Percentiles rank a stretch among this genome's conserved stretches.
Conservation (phyloP, 2,113 vertebrate species). For the Rhea pennata region DNA sequence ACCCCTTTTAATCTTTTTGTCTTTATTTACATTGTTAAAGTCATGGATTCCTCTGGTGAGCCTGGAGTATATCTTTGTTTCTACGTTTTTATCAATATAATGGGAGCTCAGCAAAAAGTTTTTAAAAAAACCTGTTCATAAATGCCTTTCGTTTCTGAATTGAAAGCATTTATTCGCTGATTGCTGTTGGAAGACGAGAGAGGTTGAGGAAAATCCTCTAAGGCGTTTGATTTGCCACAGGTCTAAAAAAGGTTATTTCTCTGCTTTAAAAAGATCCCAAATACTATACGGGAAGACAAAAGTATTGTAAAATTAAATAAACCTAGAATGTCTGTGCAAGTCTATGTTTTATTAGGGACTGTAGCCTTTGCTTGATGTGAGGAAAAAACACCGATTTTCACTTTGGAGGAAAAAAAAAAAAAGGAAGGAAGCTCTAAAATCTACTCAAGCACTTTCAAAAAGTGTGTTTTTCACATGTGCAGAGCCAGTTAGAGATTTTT, state of each 20-base stretch:
- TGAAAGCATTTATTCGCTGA: neutral
- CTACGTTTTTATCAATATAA: slow-evolving; percentile 16
- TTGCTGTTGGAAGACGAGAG: neutral
- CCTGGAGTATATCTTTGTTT: neutral
- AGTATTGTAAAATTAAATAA: neutral
- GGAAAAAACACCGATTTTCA: neutral
- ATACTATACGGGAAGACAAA: neutral
- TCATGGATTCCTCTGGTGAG: neutral
- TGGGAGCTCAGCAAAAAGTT: neutral
- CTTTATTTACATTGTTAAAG: neutral
- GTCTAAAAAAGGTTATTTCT: neutral
- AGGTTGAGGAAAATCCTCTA: neutral
- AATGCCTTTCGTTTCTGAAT: neutral
- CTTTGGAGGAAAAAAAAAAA: neutral
- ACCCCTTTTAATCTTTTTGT: neutral
- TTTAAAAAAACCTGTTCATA: neutral
- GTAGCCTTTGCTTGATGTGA: neutral
- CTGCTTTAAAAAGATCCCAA: neutral
- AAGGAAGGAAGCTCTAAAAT: slow-evolving; percentile 10
- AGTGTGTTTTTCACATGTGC: neutral
- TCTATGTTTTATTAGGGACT: neutral
- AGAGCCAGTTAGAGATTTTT: slow-evolving; percentile 12
- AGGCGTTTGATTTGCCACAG: neutral
- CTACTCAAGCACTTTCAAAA: neutral
- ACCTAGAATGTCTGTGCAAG: neutral